Evolutionary conservation across 53 echinoderm and acorn worm species (phyloP).

Genomic region (Actinopyga echinites): DNA sequence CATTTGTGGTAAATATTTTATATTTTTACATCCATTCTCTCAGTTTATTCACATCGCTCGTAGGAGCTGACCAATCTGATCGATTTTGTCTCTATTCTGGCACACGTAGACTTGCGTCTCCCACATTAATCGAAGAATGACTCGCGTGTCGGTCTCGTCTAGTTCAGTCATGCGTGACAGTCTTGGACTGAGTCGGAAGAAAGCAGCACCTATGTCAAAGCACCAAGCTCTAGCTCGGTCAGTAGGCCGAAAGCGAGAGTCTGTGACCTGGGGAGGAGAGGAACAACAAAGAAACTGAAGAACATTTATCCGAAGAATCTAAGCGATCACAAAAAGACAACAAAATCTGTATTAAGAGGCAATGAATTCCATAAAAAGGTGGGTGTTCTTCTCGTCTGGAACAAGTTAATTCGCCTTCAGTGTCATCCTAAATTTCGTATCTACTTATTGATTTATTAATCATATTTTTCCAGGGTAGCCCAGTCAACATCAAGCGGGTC

Average conservation of each 20-base stretch:
- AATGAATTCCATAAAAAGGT: too few species aligned
- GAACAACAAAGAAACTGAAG: not conserved
- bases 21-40: too few species aligned
- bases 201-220: slow-evolving; percentile 74
- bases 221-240: slow-evolving; percentile 94
- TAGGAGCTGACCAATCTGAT: slow-evolving; percentile 68
- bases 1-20: too few species aligned
- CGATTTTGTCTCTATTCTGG: slow-evolving; percentile 64
- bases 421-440: too few species aligned
- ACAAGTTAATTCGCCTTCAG: too few species aligned
- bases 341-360: not conserved
- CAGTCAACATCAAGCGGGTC: too few species aligned
- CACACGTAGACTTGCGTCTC: slow-evolving; percentile 82
- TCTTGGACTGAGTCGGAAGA: slow-evolving; percentile 84
- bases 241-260: slow-evolving; percentile 68
- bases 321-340: too few species aligned
- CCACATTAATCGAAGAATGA: slow-evolving; percentile 77
- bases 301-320: not conserved
- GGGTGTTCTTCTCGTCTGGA: too few species aligned
- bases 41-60: slow-evolving; percentile 47
- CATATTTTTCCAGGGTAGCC: too few species aligned
- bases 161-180: slow-evolving; percentile 65
- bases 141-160: slow-evolving; percentile 73
- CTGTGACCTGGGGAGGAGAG: slow-evolving; percentile 55
- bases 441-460: too few species aligned